These are phyloP conservation scores for Syncerus caffer DNA, from an alignment of 2,797 vertebrate genomes.

Conservation along the genomic window DNA sequence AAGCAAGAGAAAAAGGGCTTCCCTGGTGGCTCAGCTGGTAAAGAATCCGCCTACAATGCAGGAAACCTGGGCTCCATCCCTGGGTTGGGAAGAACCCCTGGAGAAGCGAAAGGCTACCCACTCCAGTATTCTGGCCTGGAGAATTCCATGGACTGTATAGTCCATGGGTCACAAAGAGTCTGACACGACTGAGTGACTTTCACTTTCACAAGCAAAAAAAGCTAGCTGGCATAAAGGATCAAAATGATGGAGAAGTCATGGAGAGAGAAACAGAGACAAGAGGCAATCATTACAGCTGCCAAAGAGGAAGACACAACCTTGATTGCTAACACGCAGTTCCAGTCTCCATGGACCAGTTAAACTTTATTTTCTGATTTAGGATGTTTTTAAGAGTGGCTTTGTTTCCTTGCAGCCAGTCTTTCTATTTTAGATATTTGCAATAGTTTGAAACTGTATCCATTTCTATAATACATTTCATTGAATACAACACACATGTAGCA, in stretches of 20 bases:
- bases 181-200: not conserved
- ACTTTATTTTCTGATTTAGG: not conserved
- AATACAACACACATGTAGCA: not conserved
- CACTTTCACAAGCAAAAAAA: not conserved
- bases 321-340: not conserved
- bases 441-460: not conserved
- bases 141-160: not conserved
- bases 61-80: not conserved
- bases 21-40: not conserved
- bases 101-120: not conserved
- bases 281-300: not conserved
- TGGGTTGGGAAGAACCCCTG: not conserved
- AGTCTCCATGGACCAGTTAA: not conserved
- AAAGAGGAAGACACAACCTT: not conserved
- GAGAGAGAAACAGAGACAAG: not conserved
- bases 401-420: not conserved
- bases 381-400: not conserved
- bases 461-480: not conserved
- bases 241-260: not conserved
- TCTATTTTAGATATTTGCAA: not conserved
- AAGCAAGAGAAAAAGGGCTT: not conserved
- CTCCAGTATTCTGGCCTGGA: not conserved
- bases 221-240: not conserved
- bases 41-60: accelerated
- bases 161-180: not conserved